Evolutionary conservation across 2,113 vertebrate genomes (phyloP).

Genomic region (Proteles cristata): DNA sequence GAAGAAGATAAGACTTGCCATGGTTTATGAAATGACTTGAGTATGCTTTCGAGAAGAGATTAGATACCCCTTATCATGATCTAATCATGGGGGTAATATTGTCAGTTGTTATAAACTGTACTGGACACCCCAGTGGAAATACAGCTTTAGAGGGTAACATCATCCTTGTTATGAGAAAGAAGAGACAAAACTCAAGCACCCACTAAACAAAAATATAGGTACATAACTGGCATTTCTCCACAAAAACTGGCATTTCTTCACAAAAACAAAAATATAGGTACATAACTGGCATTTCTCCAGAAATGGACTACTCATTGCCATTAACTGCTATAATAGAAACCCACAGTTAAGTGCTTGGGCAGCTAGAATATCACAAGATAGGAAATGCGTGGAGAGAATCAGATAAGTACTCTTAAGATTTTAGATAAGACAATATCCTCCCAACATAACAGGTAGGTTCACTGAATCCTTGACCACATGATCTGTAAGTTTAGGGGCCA

Average conservation of each 20-base stretch:
- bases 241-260: neutral
- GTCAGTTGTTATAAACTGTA: constrained; percentile 12
- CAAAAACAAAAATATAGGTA: neutral
- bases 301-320: neutral
- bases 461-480: neutral
- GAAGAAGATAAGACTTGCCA: neutral
- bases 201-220: neutral
- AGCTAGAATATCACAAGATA: neutral
- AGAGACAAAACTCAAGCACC: constrained; percentile 9
- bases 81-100: neutral
- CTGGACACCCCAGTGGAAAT: neutral
- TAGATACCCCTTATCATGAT: neutral
- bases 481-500: neutral
- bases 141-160: neutral
- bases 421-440: neutral
- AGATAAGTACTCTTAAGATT: neutral
- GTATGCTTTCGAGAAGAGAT: neutral
- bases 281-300: neutral
- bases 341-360: neutral
- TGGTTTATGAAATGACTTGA: neutral
- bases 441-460: neutral
- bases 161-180: constrained; percentile 3
- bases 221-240: neutral
- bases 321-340: neutral
- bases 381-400: neutral